Evolutionary conservation across 2,888 invertebrate species (phyloP).

Genomic region (Mythimna loreyi): DNA sequence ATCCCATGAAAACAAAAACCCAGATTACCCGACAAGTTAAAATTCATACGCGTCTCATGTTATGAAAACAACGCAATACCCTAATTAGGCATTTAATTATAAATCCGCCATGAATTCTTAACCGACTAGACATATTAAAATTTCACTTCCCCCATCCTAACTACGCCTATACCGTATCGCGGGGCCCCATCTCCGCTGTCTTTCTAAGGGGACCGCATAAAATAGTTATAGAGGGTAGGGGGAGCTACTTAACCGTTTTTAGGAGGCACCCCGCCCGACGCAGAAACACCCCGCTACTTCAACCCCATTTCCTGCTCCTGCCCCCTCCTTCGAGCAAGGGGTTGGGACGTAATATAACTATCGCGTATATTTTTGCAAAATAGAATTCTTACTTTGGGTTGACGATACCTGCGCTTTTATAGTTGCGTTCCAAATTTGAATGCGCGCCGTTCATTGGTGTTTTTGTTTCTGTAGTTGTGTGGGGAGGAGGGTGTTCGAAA

Average conservation of each 20-base stretch:
- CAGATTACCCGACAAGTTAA: constrained; percentile 73
- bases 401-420: constrained; percentile 86
- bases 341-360: constrained; percentile 82
- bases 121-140: constrained; percentile 89
- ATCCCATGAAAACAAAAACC: constrained; percentile 63
- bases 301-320: constrained; percentile 87
- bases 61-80: constrained; percentile 83
- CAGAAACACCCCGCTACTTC: constrained; percentile 86
- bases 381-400: constrained; percentile 88
- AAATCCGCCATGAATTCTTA: constrained; percentile 90
- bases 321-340: constrained; percentile 74
- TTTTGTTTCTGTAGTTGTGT: constrained; percentile 82
- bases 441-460: constrained; percentile 83
- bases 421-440: constrained; percentile 82
- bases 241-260: constrained; percentile 91
- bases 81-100: constrained; percentile 89
- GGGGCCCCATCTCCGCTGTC: constrained; percentile 88
- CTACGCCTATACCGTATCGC: constrained; percentile 85
- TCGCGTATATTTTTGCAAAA: constrained; percentile 88
- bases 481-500: constrained; percentile 71
- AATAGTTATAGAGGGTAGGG: constrained; percentile 90
- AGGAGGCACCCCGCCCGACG: constrained; percentile 89
- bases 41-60: constrained; percentile 77
- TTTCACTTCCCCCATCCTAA: constrained; percentile 86
- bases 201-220: constrained; percentile 91